These are phyloP conservation scores for Desmophyllum pertusum DNA, from an alignment of 92 coral and sea anemone species.

Conservation along the genomic window DNA sequence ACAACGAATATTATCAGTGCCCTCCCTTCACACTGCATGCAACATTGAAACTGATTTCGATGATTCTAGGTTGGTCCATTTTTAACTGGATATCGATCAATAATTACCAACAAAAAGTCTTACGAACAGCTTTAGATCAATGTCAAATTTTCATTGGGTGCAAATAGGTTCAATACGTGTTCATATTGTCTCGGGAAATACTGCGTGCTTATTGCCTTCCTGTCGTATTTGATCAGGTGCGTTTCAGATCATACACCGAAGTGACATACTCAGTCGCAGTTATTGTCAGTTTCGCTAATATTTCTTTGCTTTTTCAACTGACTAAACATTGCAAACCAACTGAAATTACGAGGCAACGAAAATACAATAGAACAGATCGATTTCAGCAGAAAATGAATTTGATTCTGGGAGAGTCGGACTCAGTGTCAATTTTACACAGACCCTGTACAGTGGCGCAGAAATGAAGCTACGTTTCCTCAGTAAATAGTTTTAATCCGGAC, in stretches of 20 bases:
- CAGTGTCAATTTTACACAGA: not conserved
- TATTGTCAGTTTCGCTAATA: not conserved
- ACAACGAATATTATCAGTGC: constrained; percentile 19
- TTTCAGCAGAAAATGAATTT: not conserved
- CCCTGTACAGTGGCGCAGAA: not conserved
- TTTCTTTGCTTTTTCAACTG: not conserved
- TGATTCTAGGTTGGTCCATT: not conserved
- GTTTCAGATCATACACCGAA: not conserved
- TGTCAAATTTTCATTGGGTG: constrained; percentile 23
- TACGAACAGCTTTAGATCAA: not conserved
- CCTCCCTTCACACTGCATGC: not conserved
- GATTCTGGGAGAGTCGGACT: not conserved
- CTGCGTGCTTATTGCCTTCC: constrained; percentile 23
- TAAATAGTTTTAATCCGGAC: not conserved
- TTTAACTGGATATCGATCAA: not conserved
- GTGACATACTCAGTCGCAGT: not conserved
- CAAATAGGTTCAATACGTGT: constrained; percentile 3
- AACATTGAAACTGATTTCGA: not conserved
- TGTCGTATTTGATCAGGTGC: constrained; percentile 38
- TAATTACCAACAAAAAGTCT: not conserved
- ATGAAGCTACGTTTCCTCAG: not conserved
- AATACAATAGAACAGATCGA: not conserved
- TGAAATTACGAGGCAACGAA: not conserved
- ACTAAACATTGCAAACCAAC: not conserved
- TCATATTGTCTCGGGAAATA: constrained; percentile 18